Percentiles rank a stretch among this genome's conserved stretches.
Conservation (phyloP, 2,113 vertebrate species). For the Macroglossus sobrinus region DNA sequence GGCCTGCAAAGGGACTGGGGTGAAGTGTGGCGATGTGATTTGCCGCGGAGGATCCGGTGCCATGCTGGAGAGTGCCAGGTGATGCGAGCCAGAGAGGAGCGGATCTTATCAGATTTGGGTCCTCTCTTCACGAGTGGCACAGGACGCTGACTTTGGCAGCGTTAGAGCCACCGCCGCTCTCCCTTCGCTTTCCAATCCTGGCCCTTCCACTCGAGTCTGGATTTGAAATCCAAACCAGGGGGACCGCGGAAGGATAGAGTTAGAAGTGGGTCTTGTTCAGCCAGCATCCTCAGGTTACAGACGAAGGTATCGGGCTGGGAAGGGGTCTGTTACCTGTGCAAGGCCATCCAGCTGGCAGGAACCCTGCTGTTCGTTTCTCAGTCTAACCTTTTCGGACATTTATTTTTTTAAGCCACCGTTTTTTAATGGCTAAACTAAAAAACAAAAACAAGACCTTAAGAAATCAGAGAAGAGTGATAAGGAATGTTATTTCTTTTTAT, state of each 20-base stretch:
- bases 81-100: not conserved
- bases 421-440: not conserved
- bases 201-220: not conserved
- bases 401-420: not conserved
- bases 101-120: not conserved
- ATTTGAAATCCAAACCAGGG: constrained; percentile 28
- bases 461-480: not conserved
- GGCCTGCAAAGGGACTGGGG: accelerated
- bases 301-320: not conserved
- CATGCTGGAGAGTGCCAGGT: not conserved
- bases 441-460: not conserved
- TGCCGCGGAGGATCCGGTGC: not conserved
- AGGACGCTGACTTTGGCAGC: not conserved
- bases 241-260: not conserved
- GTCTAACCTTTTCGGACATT: not conserved
- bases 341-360: not conserved
- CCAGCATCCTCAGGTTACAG: not conserved
- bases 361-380: not conserved
- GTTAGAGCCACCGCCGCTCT: not conserved
- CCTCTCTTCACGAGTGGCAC: not conserved
- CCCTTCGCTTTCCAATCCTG: constrained; percentile 8
- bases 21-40: not conserved
- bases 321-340: not conserved
- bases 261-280: not conserved
- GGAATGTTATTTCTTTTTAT: not conserved